phyloP scores from a whole-genome alignment of 2,113 vertebrate genomes.

The Alethe castanea region DNA sequence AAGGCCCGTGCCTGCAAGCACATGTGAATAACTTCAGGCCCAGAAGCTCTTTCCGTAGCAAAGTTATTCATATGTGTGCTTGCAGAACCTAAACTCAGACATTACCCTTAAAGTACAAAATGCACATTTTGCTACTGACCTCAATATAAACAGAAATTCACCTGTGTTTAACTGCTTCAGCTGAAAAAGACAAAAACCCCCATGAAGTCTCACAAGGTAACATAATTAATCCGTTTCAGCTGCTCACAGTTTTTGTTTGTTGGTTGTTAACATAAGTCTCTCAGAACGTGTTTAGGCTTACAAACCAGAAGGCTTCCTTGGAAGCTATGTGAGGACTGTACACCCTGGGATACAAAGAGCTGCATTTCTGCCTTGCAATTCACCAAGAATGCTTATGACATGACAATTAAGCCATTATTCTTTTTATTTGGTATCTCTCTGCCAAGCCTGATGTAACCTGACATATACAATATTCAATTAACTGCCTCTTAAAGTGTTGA shows the following conservation, averaged over 20 bases:
- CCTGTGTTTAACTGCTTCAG: background rate
- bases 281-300: background rate
- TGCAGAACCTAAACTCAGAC: background rate
- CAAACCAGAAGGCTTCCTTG: background rate
- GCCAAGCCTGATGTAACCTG: background rate
- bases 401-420: background rate
- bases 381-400: background rate
- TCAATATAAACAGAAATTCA: background rate
- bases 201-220: background rate
- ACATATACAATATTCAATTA: background rate
- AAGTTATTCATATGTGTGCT: slow-evolving; percentile 24
- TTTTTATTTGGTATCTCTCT: background rate
- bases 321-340: background rate
- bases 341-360: background rate
- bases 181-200: background rate
- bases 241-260: background rate
- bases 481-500: background rate
- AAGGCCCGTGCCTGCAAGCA: slow-evolving; percentile 40
- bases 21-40: slow-evolving; percentile 51
- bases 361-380: background rate
- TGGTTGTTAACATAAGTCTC: background rate
- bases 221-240: background rate
- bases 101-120: background rate
- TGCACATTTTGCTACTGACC: background rate
- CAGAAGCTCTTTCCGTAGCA: background rate